Conservation (phyloP, 2,888 invertebrate species). For the Amphimallon solstitiale region DNA sequence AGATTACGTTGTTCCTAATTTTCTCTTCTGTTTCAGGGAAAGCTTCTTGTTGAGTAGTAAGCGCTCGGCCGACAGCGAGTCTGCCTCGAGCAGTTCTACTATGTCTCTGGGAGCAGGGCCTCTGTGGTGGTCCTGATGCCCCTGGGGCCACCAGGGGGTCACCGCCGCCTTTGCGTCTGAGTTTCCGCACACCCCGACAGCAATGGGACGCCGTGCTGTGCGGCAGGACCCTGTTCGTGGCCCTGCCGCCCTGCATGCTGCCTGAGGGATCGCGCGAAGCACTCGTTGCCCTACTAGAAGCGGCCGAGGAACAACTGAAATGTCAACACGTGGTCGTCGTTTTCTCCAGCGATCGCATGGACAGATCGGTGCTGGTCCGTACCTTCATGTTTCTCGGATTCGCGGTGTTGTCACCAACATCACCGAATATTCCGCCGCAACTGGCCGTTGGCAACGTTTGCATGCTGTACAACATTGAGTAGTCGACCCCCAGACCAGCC, state of each 20-base stretch:
- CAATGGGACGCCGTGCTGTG: conserved; percentile 65
- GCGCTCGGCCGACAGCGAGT: conserved; percentile 75
- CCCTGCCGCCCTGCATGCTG: conserved; percentile 85
- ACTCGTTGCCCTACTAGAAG: conserved; percentile 92
- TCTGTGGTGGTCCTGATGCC: conserved; percentile 99
- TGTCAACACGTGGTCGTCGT: conserved; percentile 81
- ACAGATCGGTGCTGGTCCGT: conserved; percentile 75
- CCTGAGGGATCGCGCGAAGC: conserved; percentile 95
- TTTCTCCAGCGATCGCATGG: conserved; percentile 71
- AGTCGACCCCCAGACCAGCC: conserved; percentile 54
- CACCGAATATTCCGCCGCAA: conserved; percentile 75
- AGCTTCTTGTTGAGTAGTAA: conserved; percentile 65
- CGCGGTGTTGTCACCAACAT: conserved; percentile 84
- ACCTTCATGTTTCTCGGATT: conserved; percentile 99
- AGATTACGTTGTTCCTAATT: conserved; percentile 3
- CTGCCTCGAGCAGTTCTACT: conserved; percentile 79
- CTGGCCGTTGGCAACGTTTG: conserved; percentile 60
- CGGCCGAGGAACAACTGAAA: conserved; percentile 91
- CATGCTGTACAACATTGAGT: conserved; percentile 64
- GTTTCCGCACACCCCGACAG: conserved; percentile 64
- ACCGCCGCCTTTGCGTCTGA: conserved; percentile 59
- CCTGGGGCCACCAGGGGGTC: conserved; percentile 80
- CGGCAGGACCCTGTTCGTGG: conserved; percentile 85
- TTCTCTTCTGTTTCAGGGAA: conserved; percentile 50
- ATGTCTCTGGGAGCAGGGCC: conserved; percentile 98